Evolutionary conservation across 1,140 invertebrate species (phyloP), one percentile per base, ranked within the genome.

Genomic region (Protaetia brevitarsis): DNA sequence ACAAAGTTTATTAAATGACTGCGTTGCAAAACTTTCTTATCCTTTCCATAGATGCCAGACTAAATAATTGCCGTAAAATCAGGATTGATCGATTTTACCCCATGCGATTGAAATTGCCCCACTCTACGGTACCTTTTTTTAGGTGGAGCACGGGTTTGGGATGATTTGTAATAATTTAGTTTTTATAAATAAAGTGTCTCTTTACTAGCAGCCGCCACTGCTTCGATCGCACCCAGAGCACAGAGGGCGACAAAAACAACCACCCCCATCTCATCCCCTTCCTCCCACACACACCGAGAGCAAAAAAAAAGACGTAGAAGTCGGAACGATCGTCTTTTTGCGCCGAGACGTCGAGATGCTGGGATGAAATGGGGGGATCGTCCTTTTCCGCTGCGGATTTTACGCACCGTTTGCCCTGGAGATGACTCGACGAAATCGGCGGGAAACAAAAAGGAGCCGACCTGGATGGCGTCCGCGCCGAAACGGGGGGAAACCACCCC

Each of bases 341-440:
- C n/a, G n/a, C n/a, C n/a, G n/a, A n/a, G n/a, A n/a, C n/a, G n/a
- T n/a, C n/a, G n/a, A n/a, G n/a, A n/a, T n/a, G n/a, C n/a, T n/a
- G n/a, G n/a, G n/a, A n/a, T n/a, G n/a, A 34, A 34, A 34, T 34
- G 31, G 31, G 13, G 31, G n/a, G n/a, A n/a, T n/a, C n/a, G n/a
- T n/a, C n/a, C n/a, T n/a, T n/a, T 51, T 51, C 41, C 11, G 13
- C 41, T 16, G 41, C 7, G 41, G 41, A 23, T 51, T 51, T 51
- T 51, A 51, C 41, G 41, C 41, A 23, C 26, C 41, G 41, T 51
- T 51, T 51, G 19, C 41, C 41, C 16, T 51, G 41, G 26, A 51
- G 41, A 51, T 51, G 41, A 51, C 41, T 51, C 41, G 41, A 51
- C 41, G 41, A 51, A 51, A 51, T 51, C 41, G 41, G 41, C 19